Evolutionary conservation across 2,888 invertebrate species (phyloP), one percentile per base, ranked within the genome.

Genomic region (Lordiphosa andalusiaca): DNA sequence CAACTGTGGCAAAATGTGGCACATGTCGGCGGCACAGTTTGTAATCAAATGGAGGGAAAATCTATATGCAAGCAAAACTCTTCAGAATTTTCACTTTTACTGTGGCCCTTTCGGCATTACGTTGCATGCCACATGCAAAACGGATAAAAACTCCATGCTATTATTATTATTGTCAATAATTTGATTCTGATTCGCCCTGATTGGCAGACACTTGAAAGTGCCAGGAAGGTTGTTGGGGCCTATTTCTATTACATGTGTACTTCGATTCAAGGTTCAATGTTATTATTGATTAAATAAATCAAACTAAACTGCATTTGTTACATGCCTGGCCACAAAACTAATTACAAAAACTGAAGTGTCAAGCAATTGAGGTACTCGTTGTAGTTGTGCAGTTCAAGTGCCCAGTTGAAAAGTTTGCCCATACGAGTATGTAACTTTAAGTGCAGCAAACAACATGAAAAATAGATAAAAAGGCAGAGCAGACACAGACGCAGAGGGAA

Each of bases 81-180:
- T 47, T 63, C 54, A 85, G 84, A 78, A 84, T 85, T 80, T 80
- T 85, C 86, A 85, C 86, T 85, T 85, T 80, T 69, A 62, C 50
- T 52, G 52, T 51, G 59, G 82, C 84, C 75, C 58, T 69, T 54
- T 57, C 61, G 21, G 50, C 63, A 55, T 57, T 61, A 65, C 47
- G 67, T 84, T 82, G 86, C 85, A 86, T 84, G 84, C 81, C 66
- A 73, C 87, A 86, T 84, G 88, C 88, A 77, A 81, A 75, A 71
- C 41, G 35, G 42, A 36, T 10, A 42, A 19, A 36, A 54, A 23
- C 30, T 73, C 67, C 71, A 73, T 76, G 57, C 76, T 67, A 69
- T 80, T 85, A 82, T 71, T 81, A 65, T 81, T 84, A 84, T 85
- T 85, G 82, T 84, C 84, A 78, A 85, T 85, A 78, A 85, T 81